Conservation (phyloP, 2,113 vertebrate genomes). For the Calypte anna region DNA sequence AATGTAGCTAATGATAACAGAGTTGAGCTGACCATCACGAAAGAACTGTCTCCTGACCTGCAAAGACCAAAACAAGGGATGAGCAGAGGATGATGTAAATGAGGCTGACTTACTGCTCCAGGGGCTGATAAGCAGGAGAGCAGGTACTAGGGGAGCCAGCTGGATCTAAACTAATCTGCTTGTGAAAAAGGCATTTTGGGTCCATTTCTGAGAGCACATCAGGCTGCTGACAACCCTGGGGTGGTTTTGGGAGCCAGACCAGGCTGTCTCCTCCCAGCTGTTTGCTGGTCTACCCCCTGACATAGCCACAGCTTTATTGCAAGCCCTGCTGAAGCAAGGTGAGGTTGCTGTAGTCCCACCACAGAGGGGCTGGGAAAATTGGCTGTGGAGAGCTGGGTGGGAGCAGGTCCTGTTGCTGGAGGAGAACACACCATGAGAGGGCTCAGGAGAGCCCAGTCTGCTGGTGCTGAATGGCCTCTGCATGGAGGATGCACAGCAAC, state of each 20-base stretch:
- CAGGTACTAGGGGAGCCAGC: background rate
- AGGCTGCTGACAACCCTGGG: background rate
- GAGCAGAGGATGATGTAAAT: background rate
- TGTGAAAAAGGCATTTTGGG: background rate
- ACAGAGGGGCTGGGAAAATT: background rate
- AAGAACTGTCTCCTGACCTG: background rate
- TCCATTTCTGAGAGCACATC: background rate
- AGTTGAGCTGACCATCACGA: background rate
- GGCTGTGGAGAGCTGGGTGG: background rate
- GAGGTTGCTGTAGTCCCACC: background rate
- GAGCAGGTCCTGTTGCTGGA: background rate
- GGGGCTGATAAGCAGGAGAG: background rate
- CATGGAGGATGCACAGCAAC: rapidly evolving
- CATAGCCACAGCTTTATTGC: background rate
- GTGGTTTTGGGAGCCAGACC: rapidly evolving
- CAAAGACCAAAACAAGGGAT: background rate
- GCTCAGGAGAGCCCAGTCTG: background rate
- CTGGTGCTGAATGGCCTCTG: background rate
- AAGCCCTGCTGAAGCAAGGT: background rate
- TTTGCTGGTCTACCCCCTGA: background rate
- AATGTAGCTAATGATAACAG: background rate
- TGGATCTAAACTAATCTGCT: background rate
- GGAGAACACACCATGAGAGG: rapidly evolving
- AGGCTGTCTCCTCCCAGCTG: background rate
- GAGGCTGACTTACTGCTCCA: background rate